Percentiles rank a stretch among this genome's conserved stretches.
Evolutionary conservation across 1,140 invertebrate species (phyloP).

Genomic region (Drosophila nigrodunni): DNA sequence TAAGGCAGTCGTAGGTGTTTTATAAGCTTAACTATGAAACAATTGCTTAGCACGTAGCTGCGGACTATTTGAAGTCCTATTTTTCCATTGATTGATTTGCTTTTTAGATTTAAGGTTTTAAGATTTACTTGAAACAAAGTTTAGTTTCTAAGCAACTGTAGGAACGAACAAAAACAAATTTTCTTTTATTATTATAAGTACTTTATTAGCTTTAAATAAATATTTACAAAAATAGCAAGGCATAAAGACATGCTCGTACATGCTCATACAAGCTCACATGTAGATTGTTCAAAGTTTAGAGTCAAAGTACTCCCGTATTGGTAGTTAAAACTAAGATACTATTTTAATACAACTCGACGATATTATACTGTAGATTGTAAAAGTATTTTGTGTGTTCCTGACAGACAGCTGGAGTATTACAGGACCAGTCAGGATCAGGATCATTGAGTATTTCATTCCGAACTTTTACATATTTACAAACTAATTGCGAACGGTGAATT

Average conservation of each 20-base stretch:
- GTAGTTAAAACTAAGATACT: constrained; percentile 60
- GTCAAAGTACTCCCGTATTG: constrained; percentile 38
- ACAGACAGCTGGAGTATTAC: constrained; percentile 40
- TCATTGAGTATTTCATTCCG: constrained; percentile 66
- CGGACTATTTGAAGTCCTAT: no score
- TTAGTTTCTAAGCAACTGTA: neutral
- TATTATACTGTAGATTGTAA: constrained; percentile 22
- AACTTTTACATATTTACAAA: constrained; percentile 75
- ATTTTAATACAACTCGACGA: constrained; percentile 73
- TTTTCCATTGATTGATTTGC: no score
- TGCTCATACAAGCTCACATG: constrained; percentile 25
- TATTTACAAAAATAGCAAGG: constrained; percentile 79
- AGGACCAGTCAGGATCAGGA: constrained; percentile 31
- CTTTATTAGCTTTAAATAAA: constrained; percentile 82
- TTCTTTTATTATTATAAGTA: constrained; percentile 64
- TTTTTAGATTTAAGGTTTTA: no score
- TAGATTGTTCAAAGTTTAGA: constrained; percentile 32
- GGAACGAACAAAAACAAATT: neutral
- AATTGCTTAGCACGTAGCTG: no score
- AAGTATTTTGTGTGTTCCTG: constrained; percentile 28
- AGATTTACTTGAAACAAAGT: no score
- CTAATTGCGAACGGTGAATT: constrained; percentile 70
- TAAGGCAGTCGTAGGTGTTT: no score
- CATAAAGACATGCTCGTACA: constrained; percentile 48
- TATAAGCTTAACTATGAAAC: no score